Percentiles rank a stretch among this genome's conserved stretches.
Evolutionary conservation across 2,797 vertebrate species (phyloP).

Genomic region (Emys orbicularis): DNA sequence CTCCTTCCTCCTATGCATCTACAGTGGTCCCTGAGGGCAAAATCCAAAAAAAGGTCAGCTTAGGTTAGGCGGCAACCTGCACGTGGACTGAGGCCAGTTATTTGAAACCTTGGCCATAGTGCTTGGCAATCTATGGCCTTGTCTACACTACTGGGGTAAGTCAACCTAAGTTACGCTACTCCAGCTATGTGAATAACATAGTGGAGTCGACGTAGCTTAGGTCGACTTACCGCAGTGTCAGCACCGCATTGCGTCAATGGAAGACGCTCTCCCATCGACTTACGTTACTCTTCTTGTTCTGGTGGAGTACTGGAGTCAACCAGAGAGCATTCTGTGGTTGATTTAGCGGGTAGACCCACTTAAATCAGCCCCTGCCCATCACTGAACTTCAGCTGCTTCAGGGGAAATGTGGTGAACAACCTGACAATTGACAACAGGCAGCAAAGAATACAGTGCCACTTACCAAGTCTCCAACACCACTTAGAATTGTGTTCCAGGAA

Average conservation of each 20-base stretch:
- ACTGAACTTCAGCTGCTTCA: background rate
- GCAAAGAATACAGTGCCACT: background rate
- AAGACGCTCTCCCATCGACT: too few relatives aligned
- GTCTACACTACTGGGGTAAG: too few relatives aligned
- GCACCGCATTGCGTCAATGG: too few relatives aligned
- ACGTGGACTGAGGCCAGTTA: background rate
- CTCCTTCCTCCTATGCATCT: background rate
- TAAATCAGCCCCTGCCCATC: rapidly evolving
- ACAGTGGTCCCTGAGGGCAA: rapidly evolving
- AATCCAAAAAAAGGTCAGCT: background rate
- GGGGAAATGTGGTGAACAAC: background rate
- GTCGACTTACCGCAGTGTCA: too few relatives aligned
- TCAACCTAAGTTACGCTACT: too few relatives aligned
- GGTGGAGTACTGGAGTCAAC: too few relatives aligned
- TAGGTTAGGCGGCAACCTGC: background rate
- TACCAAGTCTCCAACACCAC: background rate
- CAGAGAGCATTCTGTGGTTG: too few relatives aligned
- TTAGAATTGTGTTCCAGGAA: background rate
- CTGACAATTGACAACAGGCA: background rate
- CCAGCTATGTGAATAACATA: too few relatives aligned
- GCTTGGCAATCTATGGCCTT: background rate
- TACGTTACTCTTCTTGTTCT: too few relatives aligned
- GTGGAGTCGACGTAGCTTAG: too few relatives aligned
- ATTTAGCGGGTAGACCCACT: too few relatives aligned
- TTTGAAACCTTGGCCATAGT: background rate